These are phyloP conservation scores for Phoeniculus purpureus DNA, from an alignment of 2,797 vertebrate species.

Conservation along the genomic window DNA sequence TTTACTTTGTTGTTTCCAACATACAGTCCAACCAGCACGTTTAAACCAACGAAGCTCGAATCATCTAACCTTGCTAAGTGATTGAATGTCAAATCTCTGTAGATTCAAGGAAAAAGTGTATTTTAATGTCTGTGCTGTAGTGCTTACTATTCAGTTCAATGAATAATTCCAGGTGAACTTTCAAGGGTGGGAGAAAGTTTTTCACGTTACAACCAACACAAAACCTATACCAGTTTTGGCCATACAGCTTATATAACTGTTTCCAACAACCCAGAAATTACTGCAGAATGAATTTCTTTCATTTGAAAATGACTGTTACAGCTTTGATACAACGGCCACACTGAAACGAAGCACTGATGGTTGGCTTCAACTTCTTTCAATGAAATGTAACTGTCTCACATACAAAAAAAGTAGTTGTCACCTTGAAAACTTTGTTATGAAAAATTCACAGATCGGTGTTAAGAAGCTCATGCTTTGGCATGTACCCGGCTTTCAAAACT, in stretches of 20 bases:
- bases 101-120: slow-evolving; percentile 23
- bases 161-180: not conserved
- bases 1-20: slow-evolving; percentile 92
- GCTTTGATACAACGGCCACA: not conserved
- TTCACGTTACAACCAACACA: not conserved
- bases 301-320: slow-evolving; percentile 23
- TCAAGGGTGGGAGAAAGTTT: not conserved
- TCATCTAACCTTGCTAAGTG: slow-evolving; percentile 92
- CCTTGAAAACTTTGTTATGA: slow-evolving; percentile 75
- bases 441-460: slow-evolving; percentile 72
- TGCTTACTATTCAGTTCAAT: slow-evolving; percentile 6
- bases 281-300: not conserved
- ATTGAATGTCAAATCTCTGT: slow-evolving; percentile 91
- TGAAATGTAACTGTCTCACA: not conserved
- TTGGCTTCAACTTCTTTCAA: slow-evolving; percentile 69
- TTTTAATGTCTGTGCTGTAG: not conserved
- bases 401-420: slow-evolving; percentile 59
- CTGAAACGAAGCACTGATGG: not conserved
- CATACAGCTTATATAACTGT: not conserved
- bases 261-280: slow-evolving; percentile 5
- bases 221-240: not conserved
- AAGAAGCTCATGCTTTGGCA: slow-evolving; percentile 80
- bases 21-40: slow-evolving; percentile 86
- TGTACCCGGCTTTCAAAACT: slow-evolving; percentile 59
- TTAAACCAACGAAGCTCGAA: slow-evolving; percentile 92